Percentiles rank a stretch among this genome's conserved stretches.
Evolutionary conservation across 2,113 vertebrate genomes (phyloP).

Genomic region (Pseudorhombus dupliciocellatus): DNA sequence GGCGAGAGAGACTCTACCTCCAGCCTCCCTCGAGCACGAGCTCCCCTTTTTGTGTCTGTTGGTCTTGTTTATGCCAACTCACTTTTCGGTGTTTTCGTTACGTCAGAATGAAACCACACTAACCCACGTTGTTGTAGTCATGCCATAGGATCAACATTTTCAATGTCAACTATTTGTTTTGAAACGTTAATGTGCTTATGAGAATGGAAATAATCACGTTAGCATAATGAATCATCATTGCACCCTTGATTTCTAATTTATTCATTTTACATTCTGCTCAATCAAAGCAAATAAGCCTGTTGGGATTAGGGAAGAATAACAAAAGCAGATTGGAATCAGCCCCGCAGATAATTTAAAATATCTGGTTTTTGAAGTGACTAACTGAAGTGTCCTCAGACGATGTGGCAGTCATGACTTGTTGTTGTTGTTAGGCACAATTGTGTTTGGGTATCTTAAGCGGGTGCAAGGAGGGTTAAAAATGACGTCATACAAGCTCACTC

Average conservation of each 20-base stretch:
- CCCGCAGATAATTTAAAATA: slow-evolving; percentile 33
- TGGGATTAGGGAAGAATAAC: slow-evolving; percentile 24
- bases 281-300: slow-evolving; percentile 25
- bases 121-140: slow-evolving; percentile 21
- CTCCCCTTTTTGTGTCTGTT: slow-evolving; percentile 58
- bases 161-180: slow-evolving; percentile 20
- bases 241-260: slow-evolving; percentile 6
- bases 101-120: slow-evolving; percentile 42
- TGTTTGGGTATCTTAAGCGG: slow-evolving; percentile 21
- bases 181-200: not conserved
- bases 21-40: slow-evolving; percentile 66
- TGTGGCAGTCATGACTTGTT: slow-evolving; percentile 22
- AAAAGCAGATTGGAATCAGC: slow-evolving; percentile 27
- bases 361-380: slow-evolving; percentile 37
- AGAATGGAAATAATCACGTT: slow-evolving; percentile 30
- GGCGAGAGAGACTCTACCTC: slow-evolving; percentile 57
- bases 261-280: slow-evolving; percentile 23
- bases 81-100: slow-evolving; percentile 42
- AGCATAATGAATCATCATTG: slow-evolving; percentile 1
- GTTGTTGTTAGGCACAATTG: slow-evolving; percentile 7
- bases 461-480: not conserved
- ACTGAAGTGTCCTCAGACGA: slow-evolving; percentile 5
- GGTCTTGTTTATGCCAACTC: slow-evolving; percentile 50
- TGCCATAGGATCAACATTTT: slow-evolving; percentile 18
- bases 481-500: not conserved